These are phyloP conservation scores for Emys orbicularis DNA, from an alignment of 2,797 vertebrate species.

Conservation along the genomic window DNA sequence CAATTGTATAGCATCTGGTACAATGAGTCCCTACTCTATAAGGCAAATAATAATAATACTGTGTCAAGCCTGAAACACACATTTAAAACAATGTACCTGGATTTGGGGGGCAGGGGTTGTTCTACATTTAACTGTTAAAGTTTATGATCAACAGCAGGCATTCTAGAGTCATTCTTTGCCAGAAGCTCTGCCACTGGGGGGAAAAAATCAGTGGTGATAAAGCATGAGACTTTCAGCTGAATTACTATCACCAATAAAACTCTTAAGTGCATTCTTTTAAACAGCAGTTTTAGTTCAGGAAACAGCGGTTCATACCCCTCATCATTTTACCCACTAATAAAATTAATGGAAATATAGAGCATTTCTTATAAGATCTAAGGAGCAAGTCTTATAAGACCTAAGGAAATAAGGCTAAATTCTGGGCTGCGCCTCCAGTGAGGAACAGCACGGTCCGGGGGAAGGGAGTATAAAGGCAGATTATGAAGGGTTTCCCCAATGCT, in stretches of 20 bases:
- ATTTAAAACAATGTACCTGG: neutral
- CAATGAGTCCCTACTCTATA: too few species aligned
- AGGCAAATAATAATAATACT: neutral
- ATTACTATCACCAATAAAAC: neutral
- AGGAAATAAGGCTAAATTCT: neutral
- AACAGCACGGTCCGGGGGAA: neutral
- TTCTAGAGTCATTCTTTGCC: neutral
- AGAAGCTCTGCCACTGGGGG: neutral
- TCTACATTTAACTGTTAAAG: neutral
- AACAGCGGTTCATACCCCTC: accelerated
- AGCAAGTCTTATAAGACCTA: neutral
- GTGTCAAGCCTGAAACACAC: too few species aligned
- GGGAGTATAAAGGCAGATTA: neutral
- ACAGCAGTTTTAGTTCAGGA: neutral
- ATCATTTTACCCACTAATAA: neutral
- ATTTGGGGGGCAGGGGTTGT: neutral
- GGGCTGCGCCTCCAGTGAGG: neutral
- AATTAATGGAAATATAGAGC: neutral
- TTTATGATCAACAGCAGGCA: neutral
- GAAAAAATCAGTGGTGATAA: neutral
- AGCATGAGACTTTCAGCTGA: neutral
- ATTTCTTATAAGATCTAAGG: neutral
- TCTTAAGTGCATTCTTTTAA: neutral
- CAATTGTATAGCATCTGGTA: neutral
- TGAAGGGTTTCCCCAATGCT: neutral